phyloP scores from a whole-genome alignment of 2,797 vertebrate genomes.

The Novumbra hubbsi region DNA sequence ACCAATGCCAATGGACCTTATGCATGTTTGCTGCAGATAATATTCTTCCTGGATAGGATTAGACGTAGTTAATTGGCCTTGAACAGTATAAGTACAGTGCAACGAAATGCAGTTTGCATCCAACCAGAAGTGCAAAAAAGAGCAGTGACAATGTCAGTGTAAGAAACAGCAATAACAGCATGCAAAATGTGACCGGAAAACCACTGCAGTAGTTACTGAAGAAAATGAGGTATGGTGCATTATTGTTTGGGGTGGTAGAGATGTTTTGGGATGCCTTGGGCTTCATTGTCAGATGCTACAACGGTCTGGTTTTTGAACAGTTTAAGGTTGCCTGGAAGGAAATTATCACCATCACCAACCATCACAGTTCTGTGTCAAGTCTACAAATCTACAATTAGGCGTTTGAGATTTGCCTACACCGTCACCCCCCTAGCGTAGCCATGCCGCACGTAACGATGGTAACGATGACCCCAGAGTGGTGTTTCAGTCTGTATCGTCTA shows the following conservation, averaged over 20 bases:
- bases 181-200: not conserved
- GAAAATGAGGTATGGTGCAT: not conserved
- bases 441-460: not conserved
- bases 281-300: not conserved
- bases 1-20: not conserved
- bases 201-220: not conserved
- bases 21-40: not conserved
- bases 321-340: slow-evolving; percentile 34
- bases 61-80: too few species aligned
- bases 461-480: not conserved
- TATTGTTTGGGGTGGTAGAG: not conserved
- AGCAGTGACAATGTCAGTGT: too few species aligned
- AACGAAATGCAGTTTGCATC: too few species aligned
- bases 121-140: too few species aligned
- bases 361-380: slow-evolving; percentile 49
- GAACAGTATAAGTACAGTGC: too few species aligned
- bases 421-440: slow-evolving; percentile 7
- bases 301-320: not conserved
- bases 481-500: not conserved
- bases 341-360: slow-evolving; percentile 46
- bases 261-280: not conserved
- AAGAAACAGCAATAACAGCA: not conserved
- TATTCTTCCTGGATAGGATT: not conserved
- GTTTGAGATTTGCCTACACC: slow-evolving; percentile 5
- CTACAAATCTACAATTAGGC: not conserved